phyloP scores from a whole-genome alignment of 1,140 invertebrate species.

The Ectropis grisescens region DNA sequence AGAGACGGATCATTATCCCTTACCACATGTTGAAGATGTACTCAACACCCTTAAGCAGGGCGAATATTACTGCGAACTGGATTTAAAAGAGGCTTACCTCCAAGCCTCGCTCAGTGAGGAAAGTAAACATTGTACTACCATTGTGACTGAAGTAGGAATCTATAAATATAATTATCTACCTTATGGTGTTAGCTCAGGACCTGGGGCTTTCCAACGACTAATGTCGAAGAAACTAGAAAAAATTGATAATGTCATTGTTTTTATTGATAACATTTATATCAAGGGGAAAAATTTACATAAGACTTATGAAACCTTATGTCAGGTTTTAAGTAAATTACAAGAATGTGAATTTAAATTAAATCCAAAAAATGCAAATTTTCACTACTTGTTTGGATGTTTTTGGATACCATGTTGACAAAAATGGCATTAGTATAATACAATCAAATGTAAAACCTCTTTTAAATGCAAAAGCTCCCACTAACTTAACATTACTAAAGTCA shows the following conservation, averaged over 20 bases:
- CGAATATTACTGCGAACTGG: neutral
- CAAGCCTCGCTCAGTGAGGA: slow-evolving; percentile 2
- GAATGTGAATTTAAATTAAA: slow-evolving; percentile 12
- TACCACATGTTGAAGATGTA: neutral
- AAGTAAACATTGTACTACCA: neutral
- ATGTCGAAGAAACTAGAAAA: too few relatives aligned
- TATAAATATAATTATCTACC: slow-evolving; percentile 6
- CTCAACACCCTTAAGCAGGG: neutral
- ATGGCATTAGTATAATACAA: too few relatives aligned
- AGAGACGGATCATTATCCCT: neutral
- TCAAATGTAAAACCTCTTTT: too few relatives aligned
- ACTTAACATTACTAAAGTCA: too few relatives aligned
- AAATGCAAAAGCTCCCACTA: slow-evolving; percentile 6
- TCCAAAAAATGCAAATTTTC: slow-evolving; percentile 12
- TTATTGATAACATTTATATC: too few relatives aligned
- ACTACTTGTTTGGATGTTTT: too few relatives aligned
- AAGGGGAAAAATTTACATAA: slow-evolving; percentile 10
- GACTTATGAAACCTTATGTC: slow-evolving; percentile 8
- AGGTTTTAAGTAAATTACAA: too few relatives aligned
- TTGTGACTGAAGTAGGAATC: slow-evolving; percentile 7
- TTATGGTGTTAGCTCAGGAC: too few relatives aligned
- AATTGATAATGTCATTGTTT: too few relatives aligned
- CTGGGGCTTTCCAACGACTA: too few relatives aligned
- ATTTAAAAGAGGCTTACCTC: neutral
- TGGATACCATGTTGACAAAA: too few relatives aligned